Evolutionary conservation across 2,113 vertebrate genomes (phyloP), one percentile per base, ranked within the genome.

Genomic region (Melanostigma gelatinosum): DNA sequence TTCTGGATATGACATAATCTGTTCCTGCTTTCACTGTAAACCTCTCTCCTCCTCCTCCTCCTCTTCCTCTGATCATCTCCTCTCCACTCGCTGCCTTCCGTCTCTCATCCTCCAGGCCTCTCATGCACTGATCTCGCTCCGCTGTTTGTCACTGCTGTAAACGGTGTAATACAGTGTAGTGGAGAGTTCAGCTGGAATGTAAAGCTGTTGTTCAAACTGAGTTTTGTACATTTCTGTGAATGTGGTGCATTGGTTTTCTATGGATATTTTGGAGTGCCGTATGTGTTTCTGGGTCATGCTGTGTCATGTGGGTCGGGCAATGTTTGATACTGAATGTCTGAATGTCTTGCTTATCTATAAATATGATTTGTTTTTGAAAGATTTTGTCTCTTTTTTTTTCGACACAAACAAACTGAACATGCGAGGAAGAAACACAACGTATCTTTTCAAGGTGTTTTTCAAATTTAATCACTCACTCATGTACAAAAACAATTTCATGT

Each of bases 401-500:
- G 8, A 5, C 8, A 61, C 27, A 80, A 78, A 55, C 16, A 32
- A 60, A 60, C 15, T 32, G 1, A 63, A 68, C 57, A 71, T 8
- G 69, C 4, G 6, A 69, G 16, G 7, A 63, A 65, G 20, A 52
- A 79, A 72, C 70, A 64, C 6, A 71, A 50, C 36, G 58, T 54
- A n/a, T 84, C 34, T 70, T 83, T 84, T 67, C 76, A 89, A 88
- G 78, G 62, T 50, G 22, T 73, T 85, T 86, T 80, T 34, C 77
- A 7, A 91, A 89, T 94, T 93, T 91, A 93, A 90, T 93, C 75
- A 90, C 88, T 94, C 84, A 86, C 84, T 93, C 91, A 93, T 95
- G 93, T 95, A 95, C 93, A 95, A 95, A 95, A 95, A 94, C 91
- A 94, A 90, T 75, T 91, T 74, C 36, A 90, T 91, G 90, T 94